Conservation (phyloP, 2,797 vertebrate genomes). For the Chloroceryle amazona region DNA sequence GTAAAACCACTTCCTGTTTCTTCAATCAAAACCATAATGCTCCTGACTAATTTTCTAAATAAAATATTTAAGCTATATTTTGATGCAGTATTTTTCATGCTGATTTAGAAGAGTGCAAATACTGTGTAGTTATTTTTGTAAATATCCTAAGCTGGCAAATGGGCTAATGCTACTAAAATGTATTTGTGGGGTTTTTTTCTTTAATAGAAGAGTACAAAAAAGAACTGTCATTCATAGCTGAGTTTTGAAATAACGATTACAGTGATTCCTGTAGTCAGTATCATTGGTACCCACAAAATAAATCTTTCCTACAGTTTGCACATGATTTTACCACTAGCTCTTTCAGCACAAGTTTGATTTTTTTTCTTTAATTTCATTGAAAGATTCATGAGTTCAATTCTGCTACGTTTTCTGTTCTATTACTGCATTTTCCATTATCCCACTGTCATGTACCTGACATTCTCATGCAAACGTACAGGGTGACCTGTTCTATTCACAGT, state of each 20-base stretch:
- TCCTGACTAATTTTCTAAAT: constrained; percentile 15
- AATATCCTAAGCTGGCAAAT: neutral
- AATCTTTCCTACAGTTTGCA: neutral
- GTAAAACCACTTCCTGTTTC: neutral
- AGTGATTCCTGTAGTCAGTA: neutral
- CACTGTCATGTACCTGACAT: constrained; percentile 28
- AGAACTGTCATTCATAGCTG: neutral
- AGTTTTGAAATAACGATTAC: neutral
- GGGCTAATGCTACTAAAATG: neutral
- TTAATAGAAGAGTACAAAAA: neutral
- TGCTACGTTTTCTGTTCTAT: neutral
- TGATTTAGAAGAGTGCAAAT: neutral
- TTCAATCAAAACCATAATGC: neutral
- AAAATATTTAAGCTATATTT: neutral
- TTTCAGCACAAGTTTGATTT: neutral
- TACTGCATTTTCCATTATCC: constrained; percentile 66
- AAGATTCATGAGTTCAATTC: constrained; percentile 16
- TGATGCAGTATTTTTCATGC: neutral
- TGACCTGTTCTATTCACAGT: constrained; percentile 20
- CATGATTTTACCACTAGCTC: neutral
- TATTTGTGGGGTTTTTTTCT: accelerated
- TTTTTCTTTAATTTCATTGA: constrained; percentile 30
- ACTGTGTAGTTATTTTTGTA: neutral
- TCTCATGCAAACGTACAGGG: constrained; percentile 33
- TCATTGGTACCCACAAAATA: neutral